Evolutionary conservation across 2,113 vertebrate genomes (phyloP).

Genomic region (Numenius arquata): DNA sequence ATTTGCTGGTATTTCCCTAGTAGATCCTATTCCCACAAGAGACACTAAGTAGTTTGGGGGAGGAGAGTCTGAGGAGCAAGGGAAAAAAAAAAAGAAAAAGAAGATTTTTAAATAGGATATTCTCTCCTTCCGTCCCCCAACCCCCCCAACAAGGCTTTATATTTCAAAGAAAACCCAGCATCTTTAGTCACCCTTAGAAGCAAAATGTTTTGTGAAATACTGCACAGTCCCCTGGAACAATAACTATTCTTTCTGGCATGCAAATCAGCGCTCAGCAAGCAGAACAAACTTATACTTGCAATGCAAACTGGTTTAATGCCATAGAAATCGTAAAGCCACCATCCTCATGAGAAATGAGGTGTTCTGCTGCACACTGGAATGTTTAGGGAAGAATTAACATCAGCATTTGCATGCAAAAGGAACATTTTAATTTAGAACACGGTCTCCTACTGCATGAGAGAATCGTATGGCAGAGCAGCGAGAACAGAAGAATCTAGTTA

Average conservation of each 20-base stretch:
- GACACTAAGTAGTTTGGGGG: neutral
- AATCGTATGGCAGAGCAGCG: neutral
- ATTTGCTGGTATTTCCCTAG: neutral
- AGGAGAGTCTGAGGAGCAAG: neutral
- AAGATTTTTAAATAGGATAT: neutral
- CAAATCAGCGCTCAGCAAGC: slow-evolving; percentile 25
- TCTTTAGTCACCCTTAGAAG: neutral
- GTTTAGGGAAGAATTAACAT: neutral
- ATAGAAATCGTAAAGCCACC: slow-evolving; percentile 59
- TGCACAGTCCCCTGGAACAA: neutral
- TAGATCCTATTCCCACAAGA: neutral
- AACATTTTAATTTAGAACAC: slow-evolving; percentile 19
- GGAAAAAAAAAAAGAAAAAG: neutral
- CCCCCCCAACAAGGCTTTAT: neutral
- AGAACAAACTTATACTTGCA: slow-evolving; percentile 46
- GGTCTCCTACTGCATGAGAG: neutral
- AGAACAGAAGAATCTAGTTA: neutral
- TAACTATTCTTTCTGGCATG: slow-evolving; percentile 3
- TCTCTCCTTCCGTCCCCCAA: neutral
- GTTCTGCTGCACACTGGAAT: slow-evolving; percentile 29
- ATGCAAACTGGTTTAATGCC: slow-evolving; percentile 61
- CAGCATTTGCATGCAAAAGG: neutral
- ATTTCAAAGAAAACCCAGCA: neutral
- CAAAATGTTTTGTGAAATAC: neutral
- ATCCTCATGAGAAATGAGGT: slow-evolving; percentile 38